phyloP scores from a whole-genome alignment of 2,113 vertebrate genomes.

The Nerophis lumbriciformis region DNA sequence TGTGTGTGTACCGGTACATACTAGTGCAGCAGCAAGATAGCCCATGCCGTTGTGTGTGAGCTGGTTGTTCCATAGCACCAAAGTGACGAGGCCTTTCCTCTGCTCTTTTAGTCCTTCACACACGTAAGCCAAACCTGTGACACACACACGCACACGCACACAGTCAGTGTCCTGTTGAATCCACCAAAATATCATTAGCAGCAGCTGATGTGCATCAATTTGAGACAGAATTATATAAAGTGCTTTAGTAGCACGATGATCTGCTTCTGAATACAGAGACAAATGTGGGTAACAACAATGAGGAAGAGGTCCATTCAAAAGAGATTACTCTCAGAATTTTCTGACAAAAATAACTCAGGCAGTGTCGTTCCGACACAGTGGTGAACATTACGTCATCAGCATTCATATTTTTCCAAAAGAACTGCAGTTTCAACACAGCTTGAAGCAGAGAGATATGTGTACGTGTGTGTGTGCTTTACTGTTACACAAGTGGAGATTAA shows the following conservation, averaged over 20 bases:
- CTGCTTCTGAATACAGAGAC: background rate
- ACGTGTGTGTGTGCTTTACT: background rate
- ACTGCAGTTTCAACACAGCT: background rate
- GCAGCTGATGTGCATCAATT: background rate
- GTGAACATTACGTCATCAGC: background rate
- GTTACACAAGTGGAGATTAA: background rate
- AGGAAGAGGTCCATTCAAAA: background rate
- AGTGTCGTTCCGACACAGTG: background rate
- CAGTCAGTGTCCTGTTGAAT: background rate
- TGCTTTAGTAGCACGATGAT: background rate
- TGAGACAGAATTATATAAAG: no score
- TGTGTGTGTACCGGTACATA: slow-evolving; percentile 47
- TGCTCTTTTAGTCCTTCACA: slow-evolving; percentile 94
- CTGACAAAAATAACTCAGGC: background rate
- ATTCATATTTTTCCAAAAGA: background rate
- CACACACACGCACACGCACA: slow-evolving; percentile 5
- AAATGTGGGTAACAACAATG: background rate
- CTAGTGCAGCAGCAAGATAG: slow-evolving; percentile 87
- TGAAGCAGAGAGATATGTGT: background rate
- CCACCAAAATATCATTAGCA: slow-evolving; percentile 1
- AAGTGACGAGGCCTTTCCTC: slow-evolving; percentile 83
- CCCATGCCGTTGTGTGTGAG: slow-evolving; percentile 92
- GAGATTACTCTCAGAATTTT: background rate
- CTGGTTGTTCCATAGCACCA: slow-evolving; percentile 97
- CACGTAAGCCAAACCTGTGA: slow-evolving; percentile 85